phyloP scores from a whole-genome alignment of 2,797 vertebrate genomes.

The Rhabdophis nuchalis region DNA sequence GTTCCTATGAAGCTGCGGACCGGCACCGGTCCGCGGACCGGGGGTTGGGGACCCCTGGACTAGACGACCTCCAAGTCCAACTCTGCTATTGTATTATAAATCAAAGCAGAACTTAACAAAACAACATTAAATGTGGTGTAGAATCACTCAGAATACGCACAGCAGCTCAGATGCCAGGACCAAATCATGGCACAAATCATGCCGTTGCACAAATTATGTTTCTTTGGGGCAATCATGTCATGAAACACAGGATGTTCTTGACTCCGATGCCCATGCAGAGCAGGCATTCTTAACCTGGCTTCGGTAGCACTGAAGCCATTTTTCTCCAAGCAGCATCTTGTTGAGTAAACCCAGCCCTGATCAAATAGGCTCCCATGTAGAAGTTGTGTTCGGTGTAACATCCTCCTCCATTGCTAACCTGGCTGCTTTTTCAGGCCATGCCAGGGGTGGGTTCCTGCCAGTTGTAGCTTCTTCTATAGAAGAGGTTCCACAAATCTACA shows the following conservation, averaged over 20 bases:
- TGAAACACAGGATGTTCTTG: not conserved
- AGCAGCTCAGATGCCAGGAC: not conserved
- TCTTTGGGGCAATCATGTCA: not conserved
- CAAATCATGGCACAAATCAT: not conserved
- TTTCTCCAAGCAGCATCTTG: not conserved
- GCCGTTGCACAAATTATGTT: not conserved
- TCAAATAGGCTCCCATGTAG: not conserved
- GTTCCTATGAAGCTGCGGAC: no score
- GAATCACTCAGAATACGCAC: not conserved
- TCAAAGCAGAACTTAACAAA: not conserved
- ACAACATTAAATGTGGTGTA: not conserved
- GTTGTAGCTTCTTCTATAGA: no score
- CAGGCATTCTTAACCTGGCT: not conserved
- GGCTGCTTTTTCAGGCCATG: fast-evolving
- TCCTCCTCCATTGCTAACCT: fast-evolving
- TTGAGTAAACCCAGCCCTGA: not conserved
- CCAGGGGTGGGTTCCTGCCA: no score
- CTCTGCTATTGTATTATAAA: no score
- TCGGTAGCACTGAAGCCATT: not conserved
- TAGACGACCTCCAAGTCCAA: no score
- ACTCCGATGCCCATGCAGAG: not conserved
- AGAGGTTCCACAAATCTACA: no score
- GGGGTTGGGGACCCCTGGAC: no score
- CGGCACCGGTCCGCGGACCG: no score
- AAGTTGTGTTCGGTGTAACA: not conserved